Base-by-base conservation (phyloP, 2,888 invertebrate species). In the Rutpela maculata region DNA sequence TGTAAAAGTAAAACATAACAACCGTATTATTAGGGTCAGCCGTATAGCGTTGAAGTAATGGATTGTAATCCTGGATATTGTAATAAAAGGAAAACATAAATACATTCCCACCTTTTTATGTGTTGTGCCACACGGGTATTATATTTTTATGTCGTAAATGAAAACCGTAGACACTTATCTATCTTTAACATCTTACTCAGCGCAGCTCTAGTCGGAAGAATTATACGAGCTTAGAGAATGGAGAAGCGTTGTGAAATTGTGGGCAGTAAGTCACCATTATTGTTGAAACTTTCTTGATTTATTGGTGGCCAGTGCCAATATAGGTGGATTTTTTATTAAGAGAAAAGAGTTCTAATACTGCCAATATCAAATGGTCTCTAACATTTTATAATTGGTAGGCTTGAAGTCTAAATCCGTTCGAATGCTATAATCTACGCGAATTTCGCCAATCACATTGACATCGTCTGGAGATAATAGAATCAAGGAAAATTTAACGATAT, bases 121-220 rank as follows among this genome's bases (percentile, higher is more conserved):
- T 50, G 50, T n/a, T n/a, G 50, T 50, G 50, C n/a, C 15, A n/a
- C n/a, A n/a, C 50, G 50, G n/a, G n/a, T n/a, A n/a, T 50, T 50
- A 43, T 7, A n/a, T 50, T 50, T 12, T 50, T 50, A 50, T n/a
- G n/a, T n/a, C 6, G 4, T n/a, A 50, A 50, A 50, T 50, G 50
- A 50, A 50, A 50, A 50, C 50, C n/a, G 2, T 15, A 50, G n/a
- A 4, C 50, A 50, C 50, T n/a, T 50, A 12, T n/a, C 50, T 6
- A 50, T 50, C 50, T n/a, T 50, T 50, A 50, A 50, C 50, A n/a
- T 50, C 50, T 50, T n/a, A 12, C 15, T 50, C 11, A n/a, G 50
- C 1, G 50, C 0, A n/a, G n/a, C 50, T 50, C n/a, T n/a, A 50
- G n/a, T 50, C 6, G 50, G 43, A 11, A 50, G 15, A 50, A 15